These are phyloP conservation scores for Villa cingulata DNA, from an alignment of 2,888 invertebrate genomes.

Conservation along the genomic window DNA sequence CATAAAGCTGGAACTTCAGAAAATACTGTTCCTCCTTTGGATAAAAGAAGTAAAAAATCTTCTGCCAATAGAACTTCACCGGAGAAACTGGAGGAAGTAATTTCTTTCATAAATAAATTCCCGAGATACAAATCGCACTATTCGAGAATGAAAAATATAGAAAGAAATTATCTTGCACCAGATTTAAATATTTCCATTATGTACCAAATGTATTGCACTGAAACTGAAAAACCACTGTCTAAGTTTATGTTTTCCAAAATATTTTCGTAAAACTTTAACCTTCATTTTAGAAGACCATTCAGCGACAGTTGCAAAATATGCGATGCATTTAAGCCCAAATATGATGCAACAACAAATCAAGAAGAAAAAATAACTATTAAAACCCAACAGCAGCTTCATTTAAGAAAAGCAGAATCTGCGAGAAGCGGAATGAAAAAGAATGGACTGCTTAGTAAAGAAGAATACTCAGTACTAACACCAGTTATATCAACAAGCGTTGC, in stretches of 20 bases:
- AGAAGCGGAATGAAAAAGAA: constrained; percentile 11
- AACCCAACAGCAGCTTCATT: constrained; percentile 9
- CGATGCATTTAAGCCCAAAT: constrained; percentile 8
- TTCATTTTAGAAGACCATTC: constrained; percentile 13
- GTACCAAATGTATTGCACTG: constrained; percentile 5
- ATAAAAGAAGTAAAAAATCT: background rate
- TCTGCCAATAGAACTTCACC: constrained; percentile 1
- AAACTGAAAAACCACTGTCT: constrained; percentile 2
- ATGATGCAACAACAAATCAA: too few relatives aligned
- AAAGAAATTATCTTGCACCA: constrained; percentile 8
- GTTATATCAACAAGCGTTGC: constrained; percentile 11
- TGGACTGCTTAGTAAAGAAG: constrained; percentile 5
- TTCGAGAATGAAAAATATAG: constrained; percentile 9
- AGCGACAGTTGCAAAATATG: constrained; percentile 12
- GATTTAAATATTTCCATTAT: constrained; percentile 8
- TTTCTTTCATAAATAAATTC: constrained; percentile 8
- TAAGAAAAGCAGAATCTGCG: constrained; percentile 13
- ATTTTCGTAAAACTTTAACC: constrained; percentile 14
- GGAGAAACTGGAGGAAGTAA: constrained; percentile 6
- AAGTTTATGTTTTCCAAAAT: constrained; percentile 10
- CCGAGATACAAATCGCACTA: constrained; percentile 10
- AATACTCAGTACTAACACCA: constrained; percentile 8
- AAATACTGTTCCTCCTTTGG: background rate
- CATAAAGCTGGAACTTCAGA: background rate
- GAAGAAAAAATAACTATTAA: constrained; percentile 1